Evolutionary conservation across 1,140 invertebrate genomes (phyloP).

Genomic region (Euwallacea similis): DNA sequence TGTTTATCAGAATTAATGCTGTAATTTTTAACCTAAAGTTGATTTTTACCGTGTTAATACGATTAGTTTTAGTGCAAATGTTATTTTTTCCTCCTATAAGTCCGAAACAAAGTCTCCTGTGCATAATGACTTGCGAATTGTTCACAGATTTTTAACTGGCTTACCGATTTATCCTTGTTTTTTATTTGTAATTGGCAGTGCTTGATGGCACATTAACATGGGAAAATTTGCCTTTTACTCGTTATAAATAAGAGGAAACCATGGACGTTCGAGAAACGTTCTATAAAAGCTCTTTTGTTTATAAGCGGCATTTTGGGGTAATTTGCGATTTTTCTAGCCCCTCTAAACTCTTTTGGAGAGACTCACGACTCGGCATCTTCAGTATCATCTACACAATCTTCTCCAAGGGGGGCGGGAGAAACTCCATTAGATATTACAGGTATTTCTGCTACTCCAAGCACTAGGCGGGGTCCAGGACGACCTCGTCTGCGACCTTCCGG

Average conservation of each 20-base stretch:
- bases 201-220: constrained; percentile 16
- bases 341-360: constrained; percentile 29
- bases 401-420: constrained; percentile 34
- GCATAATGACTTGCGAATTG: constrained; percentile 1
- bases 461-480: constrained; percentile 71
- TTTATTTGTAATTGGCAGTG: constrained; percentile 7
- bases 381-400: constrained; percentile 40
- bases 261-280: too few species aligned
- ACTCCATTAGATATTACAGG: constrained; percentile 17
- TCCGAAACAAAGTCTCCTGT: not conserved
- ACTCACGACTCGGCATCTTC: constrained; percentile 38
- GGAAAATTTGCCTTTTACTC: not conserved
- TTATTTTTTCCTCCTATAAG: too few species aligned
- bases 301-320: not conserved
- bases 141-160: not conserved
- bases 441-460: constrained; percentile 12
- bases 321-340: constrained; percentile 25
- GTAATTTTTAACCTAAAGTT: too few species aligned
- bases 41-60: too few species aligned
- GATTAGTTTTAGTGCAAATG: too few species aligned
- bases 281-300: too few species aligned
- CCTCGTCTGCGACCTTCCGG: constrained; percentile 69
- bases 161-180: constrained; percentile 5
- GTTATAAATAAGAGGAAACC: not conserved
- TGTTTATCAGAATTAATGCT: too few species aligned